A percentile compares a stretch with the other conserved stretches of the same genome.
phyloP scores from a whole-genome alignment of 2,797 vertebrate species.

The Sternarchorhynchus goeldii region DNA sequence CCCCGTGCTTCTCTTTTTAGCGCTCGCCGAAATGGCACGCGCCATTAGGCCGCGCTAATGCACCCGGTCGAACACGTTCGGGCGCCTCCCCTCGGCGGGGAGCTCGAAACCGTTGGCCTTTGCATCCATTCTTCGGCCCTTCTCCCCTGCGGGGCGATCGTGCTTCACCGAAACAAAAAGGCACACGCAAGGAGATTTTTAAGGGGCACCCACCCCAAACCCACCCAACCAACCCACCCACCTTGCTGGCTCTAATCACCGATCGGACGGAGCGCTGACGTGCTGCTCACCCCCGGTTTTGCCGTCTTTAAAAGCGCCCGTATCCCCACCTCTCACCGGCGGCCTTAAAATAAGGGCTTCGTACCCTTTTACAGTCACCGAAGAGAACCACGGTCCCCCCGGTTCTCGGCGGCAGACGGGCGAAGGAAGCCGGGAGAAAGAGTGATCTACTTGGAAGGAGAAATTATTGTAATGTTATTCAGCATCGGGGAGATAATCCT shows the following conservation, averaged over 20 bases:
- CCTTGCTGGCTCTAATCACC: conserved; percentile 39
- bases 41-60: conserved; percentile 18
- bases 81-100: not conserved
- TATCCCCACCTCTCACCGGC: not conserved
- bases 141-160: not conserved
- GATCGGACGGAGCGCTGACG: conserved; percentile 26
- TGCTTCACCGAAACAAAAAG: conserved; percentile 18
- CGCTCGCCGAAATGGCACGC: not conserved
- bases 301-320: conserved; percentile 32
- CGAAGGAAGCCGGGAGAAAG: conserved; percentile 41
- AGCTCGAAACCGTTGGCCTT: conserved; percentile 15
- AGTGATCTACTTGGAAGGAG: conserved; percentile 36
- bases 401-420: conserved; percentile 37
- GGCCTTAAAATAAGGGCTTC: conserved; percentile 39
- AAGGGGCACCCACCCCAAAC: conserved; percentile 30
- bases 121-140: not conserved
- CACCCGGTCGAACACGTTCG: not conserved
- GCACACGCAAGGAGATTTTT: conserved; percentile 24
- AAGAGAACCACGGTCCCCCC: conserved; percentile 6
- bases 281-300: conserved; percentile 30
- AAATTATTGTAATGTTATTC: conserved; percentile 57
- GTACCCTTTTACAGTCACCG: conserved; percentile 41
- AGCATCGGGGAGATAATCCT: conserved; percentile 54
- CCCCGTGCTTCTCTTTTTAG: conserved; percentile 3
- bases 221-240: conserved; percentile 24